phyloP scores from a whole-genome alignment of 1,140 invertebrate genomes.

The Plutomurus gul region DNA sequence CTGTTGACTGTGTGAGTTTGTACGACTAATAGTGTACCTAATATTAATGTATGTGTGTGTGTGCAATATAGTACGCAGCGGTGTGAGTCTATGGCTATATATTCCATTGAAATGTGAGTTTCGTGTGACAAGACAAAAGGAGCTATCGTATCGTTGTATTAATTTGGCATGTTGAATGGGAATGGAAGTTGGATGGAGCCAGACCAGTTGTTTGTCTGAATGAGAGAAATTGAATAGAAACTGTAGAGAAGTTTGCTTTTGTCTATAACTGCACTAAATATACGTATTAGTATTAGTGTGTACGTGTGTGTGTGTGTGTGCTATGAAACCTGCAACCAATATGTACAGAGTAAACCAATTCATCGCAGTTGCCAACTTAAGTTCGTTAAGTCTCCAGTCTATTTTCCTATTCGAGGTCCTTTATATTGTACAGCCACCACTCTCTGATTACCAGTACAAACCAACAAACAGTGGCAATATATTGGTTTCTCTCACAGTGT shows the following conservation, averaged over 20 bases:
- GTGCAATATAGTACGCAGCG: not conserved
- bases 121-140: conserved; percentile 47
- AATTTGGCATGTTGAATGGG: conserved; percentile 38
- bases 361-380: not conserved
- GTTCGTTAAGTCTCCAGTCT: conserved; percentile 9
- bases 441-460: no score
- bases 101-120: not conserved
- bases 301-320: no score
- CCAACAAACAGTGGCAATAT: not conserved
- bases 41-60: not conserved
- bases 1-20: not conserved
- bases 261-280: not conserved
- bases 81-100: not conserved
- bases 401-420: no score
- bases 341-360: not conserved
- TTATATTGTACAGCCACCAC: no score
- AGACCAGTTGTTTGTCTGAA: conserved; percentile 30
- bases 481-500: not conserved
- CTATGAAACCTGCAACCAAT: not conserved
- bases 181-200: conserved; percentile 15
- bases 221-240: conserved; percentile 18
- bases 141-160: conserved; percentile 36
- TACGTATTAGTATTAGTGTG: not conserved
- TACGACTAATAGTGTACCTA: not conserved
- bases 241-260: not conserved